These are phyloP conservation scores for Bettongia penicillata DNA, from an alignment of 2,113 vertebrate species.

Conservation along the genomic window DNA sequence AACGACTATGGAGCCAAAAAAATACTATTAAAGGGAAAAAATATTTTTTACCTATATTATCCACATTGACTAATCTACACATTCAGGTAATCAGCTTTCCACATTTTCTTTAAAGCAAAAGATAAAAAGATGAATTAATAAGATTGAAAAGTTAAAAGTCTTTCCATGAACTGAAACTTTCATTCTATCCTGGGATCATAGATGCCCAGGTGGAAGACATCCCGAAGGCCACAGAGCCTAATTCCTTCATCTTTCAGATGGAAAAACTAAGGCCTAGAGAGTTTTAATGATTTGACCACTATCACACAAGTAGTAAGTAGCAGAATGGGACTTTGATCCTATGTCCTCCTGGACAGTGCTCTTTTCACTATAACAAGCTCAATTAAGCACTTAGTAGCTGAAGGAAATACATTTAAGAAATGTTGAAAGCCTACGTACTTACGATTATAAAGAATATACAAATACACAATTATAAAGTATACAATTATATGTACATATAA, in stretches of 20 bases:
- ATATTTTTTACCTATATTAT: slow-evolving; percentile 26
- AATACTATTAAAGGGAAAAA: slow-evolving; percentile 7
- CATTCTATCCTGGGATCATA: background rate
- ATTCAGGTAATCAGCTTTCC: background rate
- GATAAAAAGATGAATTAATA: background rate
- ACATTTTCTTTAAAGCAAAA: background rate
- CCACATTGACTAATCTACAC: background rate
- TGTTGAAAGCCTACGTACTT: background rate
- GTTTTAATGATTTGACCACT: background rate
- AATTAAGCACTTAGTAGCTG: background rate
- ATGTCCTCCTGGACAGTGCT: background rate
- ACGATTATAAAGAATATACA: background rate
- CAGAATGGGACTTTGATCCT: background rate
- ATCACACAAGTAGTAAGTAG: background rate
- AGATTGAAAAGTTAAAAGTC: slow-evolving; percentile 24
- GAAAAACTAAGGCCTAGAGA: background rate
- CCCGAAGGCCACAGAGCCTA: background rate
- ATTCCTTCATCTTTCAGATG: background rate
- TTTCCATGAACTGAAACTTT: slow-evolving; percentile 21
- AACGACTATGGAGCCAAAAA: background rate
- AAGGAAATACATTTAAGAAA: background rate
- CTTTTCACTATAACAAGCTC: background rate
- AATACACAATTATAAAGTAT: too few relatives aligned
- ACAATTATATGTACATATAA: background rate
- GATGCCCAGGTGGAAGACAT: background rate